Percentiles rank a stretch among this genome's conserved stretches.
Evolutionary conservation across 53 echinoderm and acorn worm species (phyloP).

Genomic region (Mesocentrotus franciscanus): DNA sequence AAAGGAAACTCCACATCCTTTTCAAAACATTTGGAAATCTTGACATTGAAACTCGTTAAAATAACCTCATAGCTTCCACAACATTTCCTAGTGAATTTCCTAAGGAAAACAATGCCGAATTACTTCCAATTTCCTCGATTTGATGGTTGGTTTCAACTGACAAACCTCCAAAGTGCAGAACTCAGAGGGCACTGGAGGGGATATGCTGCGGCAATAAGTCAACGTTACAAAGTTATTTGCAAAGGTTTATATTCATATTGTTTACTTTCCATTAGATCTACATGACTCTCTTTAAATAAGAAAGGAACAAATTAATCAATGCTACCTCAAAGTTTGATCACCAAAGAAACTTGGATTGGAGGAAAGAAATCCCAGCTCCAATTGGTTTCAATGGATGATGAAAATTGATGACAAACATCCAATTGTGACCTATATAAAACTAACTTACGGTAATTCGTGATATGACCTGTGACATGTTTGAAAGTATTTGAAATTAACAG

Average conservation of each 20-base stretch:
- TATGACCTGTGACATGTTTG: not conserved
- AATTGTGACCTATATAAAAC: no score
- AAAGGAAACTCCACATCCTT: slow-evolving; percentile 7
- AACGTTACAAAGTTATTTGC: not conserved
- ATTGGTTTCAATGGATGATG: no score
- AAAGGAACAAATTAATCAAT: not conserved
- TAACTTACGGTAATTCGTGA: not conserved
- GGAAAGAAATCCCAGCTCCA: no score
- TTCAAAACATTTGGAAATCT: not conserved
- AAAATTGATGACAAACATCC: no score
- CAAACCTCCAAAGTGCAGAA: not conserved
- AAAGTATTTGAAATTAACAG: not conserved
- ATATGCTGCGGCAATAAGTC: not conserved
- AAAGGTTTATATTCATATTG: not conserved
- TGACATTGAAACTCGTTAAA: not conserved
- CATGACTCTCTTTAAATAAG: not conserved
- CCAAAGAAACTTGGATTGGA: no score
- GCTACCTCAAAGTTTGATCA: no score
- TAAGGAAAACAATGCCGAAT: slow-evolving; percentile 40
- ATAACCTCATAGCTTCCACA: not conserved
- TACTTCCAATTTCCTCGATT: slow-evolving; percentile 46
- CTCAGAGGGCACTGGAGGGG: not conserved
- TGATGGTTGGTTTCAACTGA: not conserved
- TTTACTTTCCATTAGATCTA: not conserved
- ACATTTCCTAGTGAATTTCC: slow-evolving; percentile 42